phyloP scores from a whole-genome alignment of 2,113 vertebrate genomes.

The Protobothrops mucrosquamatus region DNA sequence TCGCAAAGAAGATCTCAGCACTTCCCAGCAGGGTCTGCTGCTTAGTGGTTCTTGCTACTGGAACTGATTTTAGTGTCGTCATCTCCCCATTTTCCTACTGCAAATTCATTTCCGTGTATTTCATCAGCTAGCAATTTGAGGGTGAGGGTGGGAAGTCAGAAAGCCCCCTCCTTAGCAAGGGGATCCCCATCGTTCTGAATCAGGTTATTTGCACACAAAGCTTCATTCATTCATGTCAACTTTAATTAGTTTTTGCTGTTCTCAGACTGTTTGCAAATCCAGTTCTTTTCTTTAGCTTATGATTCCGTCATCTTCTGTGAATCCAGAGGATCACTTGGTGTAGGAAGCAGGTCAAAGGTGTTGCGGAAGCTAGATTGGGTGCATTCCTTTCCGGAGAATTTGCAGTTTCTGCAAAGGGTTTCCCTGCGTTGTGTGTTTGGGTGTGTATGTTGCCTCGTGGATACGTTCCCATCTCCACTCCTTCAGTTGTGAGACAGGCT shows the following conservation, averaged over 20 bases:
- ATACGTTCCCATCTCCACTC: not conserved
- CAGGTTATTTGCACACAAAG: not conserved
- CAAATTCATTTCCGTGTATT: not conserved
- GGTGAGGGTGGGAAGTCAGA: not conserved
- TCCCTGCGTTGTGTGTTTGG: not conserved
- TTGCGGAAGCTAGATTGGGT: no score
- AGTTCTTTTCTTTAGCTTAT: not conserved
- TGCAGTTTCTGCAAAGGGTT: no score
- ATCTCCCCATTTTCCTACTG: not conserved
- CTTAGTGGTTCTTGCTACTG: not conserved
- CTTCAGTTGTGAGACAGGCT: not conserved
- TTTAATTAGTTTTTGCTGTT: not conserved
- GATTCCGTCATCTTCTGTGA: no score
- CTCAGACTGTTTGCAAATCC: not conserved
- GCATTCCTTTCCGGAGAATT: no score
- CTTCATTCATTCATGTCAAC: not conserved
- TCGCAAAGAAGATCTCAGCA: not conserved
- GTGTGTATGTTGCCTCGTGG: not conserved
- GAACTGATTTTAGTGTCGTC: not conserved
- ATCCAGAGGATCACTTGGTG: no score
- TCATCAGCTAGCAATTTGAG: not conserved
- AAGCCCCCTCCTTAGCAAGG: not conserved
- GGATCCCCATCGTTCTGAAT: not conserved
- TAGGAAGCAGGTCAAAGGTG: no score
- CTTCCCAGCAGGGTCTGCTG: not conserved